Evolutionary conservation across 2,797 vertebrate species (phyloP).

Genomic region (Pelobates cultripes): DNA sequence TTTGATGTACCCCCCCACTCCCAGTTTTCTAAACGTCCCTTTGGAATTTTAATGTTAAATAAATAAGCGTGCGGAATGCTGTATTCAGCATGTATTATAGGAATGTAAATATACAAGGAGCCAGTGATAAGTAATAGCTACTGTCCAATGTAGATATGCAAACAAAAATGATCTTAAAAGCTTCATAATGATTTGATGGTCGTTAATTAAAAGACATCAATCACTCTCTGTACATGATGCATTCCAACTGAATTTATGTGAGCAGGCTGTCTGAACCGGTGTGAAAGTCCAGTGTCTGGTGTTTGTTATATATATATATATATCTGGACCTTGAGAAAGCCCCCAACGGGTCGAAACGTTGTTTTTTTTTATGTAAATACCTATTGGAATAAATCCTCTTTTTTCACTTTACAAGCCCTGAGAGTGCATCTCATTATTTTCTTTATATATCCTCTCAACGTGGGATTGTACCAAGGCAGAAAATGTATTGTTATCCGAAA

Average conservation of each 20-base stretch:
- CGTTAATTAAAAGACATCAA: conserved; percentile 39
- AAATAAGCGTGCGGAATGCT: not conserved
- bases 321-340: not conserved
- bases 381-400: not conserved
- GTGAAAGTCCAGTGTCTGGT: not conserved
- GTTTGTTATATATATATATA: not conserved
- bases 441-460: no score
- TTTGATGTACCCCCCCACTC: no score
- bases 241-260: conserved; percentile 19
- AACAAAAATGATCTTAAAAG: conserved; percentile 31
- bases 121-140: conserved; percentile 27
- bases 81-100: not conserved
- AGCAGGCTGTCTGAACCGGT: not conserved
- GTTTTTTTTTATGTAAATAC: not conserved
- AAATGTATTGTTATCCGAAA: no score
- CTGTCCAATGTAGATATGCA: conserved; percentile 16
- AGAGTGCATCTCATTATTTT: no score
- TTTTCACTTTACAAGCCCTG: not conserved
- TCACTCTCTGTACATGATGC: conserved; percentile 16
- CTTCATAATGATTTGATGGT: conserved; percentile 24
- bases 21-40: no score
- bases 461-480: no score
- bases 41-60: not conserved
- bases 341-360: no score
- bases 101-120: conserved; percentile 9